A percentile compares a stretch with the other conserved stretches of the same genome.
Evolutionary conservation across 2,113 vertebrate species (phyloP).

Genomic region (Panurus biarmicus): DNA sequence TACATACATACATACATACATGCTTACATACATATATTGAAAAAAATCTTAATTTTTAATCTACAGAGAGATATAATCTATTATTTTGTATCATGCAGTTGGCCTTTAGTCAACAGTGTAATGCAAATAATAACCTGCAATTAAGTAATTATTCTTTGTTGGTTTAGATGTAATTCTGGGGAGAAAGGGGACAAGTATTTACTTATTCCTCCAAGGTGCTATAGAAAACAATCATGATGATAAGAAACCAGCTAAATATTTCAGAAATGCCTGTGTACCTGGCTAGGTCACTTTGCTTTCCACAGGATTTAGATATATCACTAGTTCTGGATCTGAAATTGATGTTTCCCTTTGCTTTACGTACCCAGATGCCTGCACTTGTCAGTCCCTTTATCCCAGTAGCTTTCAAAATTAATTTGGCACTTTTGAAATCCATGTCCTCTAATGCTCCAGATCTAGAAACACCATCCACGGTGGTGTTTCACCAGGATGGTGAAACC

Average conservation of each 20-base stretch:
- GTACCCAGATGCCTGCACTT: neutral
- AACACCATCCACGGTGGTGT: too few species aligned
- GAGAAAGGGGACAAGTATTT: neutral
- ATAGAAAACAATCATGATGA: neutral
- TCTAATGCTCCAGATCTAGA: neutral
- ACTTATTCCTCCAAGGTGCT: neutral
- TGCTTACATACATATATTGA: too few species aligned
- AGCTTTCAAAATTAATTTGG: neutral
- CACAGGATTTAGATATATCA: neutral
- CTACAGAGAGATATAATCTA: neutral
- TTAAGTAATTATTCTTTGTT: neutral
- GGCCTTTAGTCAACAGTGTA: neutral
- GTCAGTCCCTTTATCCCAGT: neutral
- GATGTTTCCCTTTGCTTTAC: neutral
- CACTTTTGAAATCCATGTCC: neutral
- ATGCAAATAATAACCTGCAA: neutral
- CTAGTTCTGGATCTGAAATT: neutral
- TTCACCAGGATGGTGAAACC: too few species aligned
- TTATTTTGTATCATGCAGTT: neutral
- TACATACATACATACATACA: neutral
- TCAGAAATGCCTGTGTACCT: neutral
- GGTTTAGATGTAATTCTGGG: neutral
- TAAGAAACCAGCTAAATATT: neutral
- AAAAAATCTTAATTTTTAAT: neutral
- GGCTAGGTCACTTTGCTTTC: neutral